Base-by-base conservation (phyloP, 2,113 vertebrate species). In the Falco punctatus region DNA sequence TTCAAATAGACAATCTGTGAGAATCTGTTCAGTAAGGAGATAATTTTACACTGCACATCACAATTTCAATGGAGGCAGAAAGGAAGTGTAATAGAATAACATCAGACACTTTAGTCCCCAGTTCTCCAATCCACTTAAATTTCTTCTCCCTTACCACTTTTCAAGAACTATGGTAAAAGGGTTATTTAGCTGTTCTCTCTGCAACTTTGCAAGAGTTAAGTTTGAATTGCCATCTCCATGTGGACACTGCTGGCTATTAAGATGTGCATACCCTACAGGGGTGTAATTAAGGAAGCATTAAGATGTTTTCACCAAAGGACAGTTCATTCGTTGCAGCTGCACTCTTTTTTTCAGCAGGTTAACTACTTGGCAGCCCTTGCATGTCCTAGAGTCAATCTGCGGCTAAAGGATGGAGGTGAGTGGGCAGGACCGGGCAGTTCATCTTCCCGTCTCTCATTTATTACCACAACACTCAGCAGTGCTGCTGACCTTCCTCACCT, bases 291-390 rank as follows among this genome's bases (percentile, higher is more conserved):
- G 77, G 95, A 92, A 90, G 52, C 92, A 38, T 93, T 72, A 94
- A 88, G 94, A 95, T 81, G 81, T 73, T 96, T 69, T 82, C 88
- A 79, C 85, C 86, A 57, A 95, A 97, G 93, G 94, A 75, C 87
- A 96, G 88, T 32, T 95, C 72, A 64, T 94, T 94, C 13, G 1
- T 88, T 58, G 66, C 78, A 89, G 92, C 94, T 88, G 70, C 35
- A 35, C 67, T 78, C 66, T 93, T 85, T 84, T 93, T 89, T 86
- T 61, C 73, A 46, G 78, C 91, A 93, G 97, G 96, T 96, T 96
- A 96, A 93, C 97, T 97, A 86, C 95, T 98, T 97, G 95, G 95
- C 95, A 98, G 97, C 95, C 97, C 91, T 97, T 98, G 85, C 92
- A 71, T 90, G 93, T 98, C 93, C 92, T 66, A 6, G 74, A 98